phyloP scores from a whole-genome alignment of 2,113 vertebrate species.

The Thamnophis sirtalis region DNA sequence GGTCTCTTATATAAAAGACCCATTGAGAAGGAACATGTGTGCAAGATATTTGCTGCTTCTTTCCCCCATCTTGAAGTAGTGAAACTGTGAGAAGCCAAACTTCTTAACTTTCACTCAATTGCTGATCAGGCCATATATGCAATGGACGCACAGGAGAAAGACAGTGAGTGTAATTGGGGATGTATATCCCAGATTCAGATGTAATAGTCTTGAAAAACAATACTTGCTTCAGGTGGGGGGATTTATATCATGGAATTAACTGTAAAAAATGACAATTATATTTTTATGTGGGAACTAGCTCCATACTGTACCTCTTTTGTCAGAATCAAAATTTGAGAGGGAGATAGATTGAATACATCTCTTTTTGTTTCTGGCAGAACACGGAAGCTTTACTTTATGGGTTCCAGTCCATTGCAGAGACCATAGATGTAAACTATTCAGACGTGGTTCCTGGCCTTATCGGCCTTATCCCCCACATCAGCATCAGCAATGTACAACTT shows the following conservation, averaged over 20 bases:
- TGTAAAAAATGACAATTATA: background rate
- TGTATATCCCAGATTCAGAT: background rate
- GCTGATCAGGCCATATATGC: background rate
- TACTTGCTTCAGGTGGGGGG: background rate
- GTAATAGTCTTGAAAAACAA: background rate
- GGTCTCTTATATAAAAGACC: background rate
- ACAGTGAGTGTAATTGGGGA: background rate
- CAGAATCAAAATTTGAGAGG: background rate
- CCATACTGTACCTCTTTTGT: background rate
- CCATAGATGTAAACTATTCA: conserved; percentile 96
- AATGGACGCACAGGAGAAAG: background rate
- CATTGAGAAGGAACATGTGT: background rate
- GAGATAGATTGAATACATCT: conserved; percentile 19
- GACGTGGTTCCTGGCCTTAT: conserved; percentile 97
- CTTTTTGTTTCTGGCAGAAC: conserved; percentile 73
- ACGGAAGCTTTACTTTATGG: conserved; percentile 95
- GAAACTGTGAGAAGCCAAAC: background rate
- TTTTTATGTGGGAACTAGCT: background rate
- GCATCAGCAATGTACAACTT: conserved; percentile 95
- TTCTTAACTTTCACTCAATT: background rate
- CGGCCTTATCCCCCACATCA: conserved; percentile 96
- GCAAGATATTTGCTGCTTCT: background rate
- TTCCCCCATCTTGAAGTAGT: background rate
- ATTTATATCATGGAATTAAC: background rate
- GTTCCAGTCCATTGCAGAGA: conserved; percentile 98